Base-by-base conservation (phyloP, 2,888 invertebrate species). In the Andrena dorsata region DNA sequence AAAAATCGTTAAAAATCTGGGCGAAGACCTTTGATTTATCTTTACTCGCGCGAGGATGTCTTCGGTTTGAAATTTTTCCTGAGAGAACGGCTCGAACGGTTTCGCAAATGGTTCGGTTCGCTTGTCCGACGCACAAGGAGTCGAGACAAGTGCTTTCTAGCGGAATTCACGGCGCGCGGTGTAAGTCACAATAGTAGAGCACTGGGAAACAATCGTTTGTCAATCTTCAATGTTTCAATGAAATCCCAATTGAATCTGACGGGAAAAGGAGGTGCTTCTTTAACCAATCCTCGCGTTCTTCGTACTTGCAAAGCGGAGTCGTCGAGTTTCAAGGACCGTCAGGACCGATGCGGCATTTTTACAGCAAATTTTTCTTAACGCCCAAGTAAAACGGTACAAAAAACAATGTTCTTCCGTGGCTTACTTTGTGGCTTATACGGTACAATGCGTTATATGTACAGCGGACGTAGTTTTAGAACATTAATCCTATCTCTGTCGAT, bases 371-470 rank as follows among this genome's bases (percentile, higher is more conserved):
- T 32, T 16, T 63, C n/a, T n/a, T 10, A n/a, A n/a, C n/a, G 20
- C 32, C 7, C 0, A 32, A 26, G 16, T n/a, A 60, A 69, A 61
- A 30, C 30, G 23, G 35, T 13, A 32, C 26, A 10, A 72, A 70
- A 41, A 5, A 26, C 58, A 16, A 35, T 16, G 23, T 41, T 7
- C 53, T 26, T 30, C 47, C 69, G 64, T 23, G 66, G 68, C 65
- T 75, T 60, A 47, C 63, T 74, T 86, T 80, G 73, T 73, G 85
- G 70, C 78, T 85, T 71, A 70, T 76, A 87, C 80, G 41, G 79
- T 72, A 76, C 51, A 76, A 84, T 83, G 76, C 85, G 49, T 49
- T 84, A 61, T 85, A 87, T 86, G 30, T 87, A 87, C 87, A 87
- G 87, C 85, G 77, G 76, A 84, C 71, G 76, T 87, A 82, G 72